Evolutionary conservation across 2,797 vertebrate species (phyloP).

Genomic region (Schizothorax lantsangensis): DNA sequence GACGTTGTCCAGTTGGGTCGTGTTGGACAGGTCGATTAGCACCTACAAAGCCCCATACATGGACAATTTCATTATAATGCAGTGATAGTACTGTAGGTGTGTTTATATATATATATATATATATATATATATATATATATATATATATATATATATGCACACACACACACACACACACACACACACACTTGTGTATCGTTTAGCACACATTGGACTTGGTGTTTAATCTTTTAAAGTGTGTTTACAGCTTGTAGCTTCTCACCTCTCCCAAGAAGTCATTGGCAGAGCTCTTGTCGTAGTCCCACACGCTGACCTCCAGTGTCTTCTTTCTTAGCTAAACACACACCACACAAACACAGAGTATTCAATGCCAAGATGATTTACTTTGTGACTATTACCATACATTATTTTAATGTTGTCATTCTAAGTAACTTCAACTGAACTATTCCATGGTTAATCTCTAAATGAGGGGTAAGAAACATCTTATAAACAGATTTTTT

Average conservation of each 20-base stretch:
- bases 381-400: not conserved
- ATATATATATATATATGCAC: too few relatives aligned
- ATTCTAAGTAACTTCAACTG: not conserved
- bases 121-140: not conserved
- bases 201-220: not conserved
- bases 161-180: too few relatives aligned
- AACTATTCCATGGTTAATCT: not conserved
- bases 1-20: constrained; percentile 90
- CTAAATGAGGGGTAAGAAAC: not conserved
- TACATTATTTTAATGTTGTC: not conserved
- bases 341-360: constrained; percentile 55
- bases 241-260: constrained; percentile 65
- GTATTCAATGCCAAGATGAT: constrained; percentile 21
- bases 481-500: too few relatives aligned
- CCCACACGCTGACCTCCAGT: constrained; percentile 97
- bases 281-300: constrained; percentile 96
- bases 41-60: constrained; percentile 76
- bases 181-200: not conserved
- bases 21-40: constrained; percentile 92
- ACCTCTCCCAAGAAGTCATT: constrained; percentile 99
- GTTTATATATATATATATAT: not conserved
- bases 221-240: constrained; percentile 9
- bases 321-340: constrained; percentile 97
- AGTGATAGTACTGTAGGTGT: not conserved
- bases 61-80: constrained; percentile 13